These are phyloP conservation scores for Athetis lepigone DNA, from an alignment of 2,888 invertebrate genomes.

Conservation along the genomic window DNA sequence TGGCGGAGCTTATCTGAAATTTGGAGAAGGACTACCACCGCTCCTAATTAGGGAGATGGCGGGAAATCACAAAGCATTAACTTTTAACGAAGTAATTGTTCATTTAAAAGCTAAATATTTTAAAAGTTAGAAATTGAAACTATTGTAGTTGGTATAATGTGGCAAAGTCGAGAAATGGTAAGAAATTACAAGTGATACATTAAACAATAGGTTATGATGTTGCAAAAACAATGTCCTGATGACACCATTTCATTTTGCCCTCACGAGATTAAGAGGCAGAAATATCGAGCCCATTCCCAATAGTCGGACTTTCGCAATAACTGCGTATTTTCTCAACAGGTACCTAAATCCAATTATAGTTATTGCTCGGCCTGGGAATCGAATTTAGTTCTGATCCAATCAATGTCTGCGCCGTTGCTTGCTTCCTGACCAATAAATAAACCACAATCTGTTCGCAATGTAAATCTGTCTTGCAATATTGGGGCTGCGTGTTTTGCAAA, in stretches of 20 bases:
- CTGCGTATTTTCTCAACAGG: constrained; percentile 49
- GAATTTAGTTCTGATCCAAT: constrained; percentile 47
- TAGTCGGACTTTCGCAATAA: neutral
- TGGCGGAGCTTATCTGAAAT: no score
- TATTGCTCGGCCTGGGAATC: constrained; percentile 39
- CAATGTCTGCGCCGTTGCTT: constrained; percentile 36
- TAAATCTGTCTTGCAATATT: constrained; percentile 21
- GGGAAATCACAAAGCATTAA: no score
- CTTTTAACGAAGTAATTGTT: no score
- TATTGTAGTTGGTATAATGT: no score
- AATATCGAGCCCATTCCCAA: neutral
- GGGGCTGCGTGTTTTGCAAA: neutral
- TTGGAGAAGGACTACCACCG: no score
- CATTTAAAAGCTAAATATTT: no score
- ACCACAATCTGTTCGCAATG: constrained; percentile 26
- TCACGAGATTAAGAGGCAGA: neutral
- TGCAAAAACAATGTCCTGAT: neutral
- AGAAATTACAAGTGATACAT: no score
- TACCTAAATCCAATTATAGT: constrained; percentile 44
- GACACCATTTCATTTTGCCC: neutral
- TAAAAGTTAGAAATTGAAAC: no score
- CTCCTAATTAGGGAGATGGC: no score
- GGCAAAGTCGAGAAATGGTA: no score
- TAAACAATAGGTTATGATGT: no score
- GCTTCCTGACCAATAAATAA: constrained; percentile 43